A percentile compares a stretch with the other conserved stretches of the same genome.
Conservation (phyloP, 2,888 invertebrate species). For the Xestia xanthographa region DNA sequence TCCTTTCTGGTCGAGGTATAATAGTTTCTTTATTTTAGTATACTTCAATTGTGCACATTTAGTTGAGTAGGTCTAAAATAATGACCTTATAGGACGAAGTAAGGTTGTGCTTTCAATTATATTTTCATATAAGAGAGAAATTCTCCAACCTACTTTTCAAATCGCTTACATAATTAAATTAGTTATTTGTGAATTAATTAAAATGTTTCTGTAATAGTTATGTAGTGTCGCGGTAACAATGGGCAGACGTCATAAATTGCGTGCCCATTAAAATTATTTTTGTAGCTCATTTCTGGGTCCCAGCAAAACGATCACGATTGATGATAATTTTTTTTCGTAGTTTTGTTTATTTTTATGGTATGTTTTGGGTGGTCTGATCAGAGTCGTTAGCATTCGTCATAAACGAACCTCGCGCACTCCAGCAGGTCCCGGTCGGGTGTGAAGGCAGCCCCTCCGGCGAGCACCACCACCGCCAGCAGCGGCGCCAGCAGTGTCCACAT, state of each 20-base stretch:
- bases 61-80: slow-evolving; percentile 3
- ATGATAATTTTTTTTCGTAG: slow-evolving; percentile 42
- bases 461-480: slow-evolving; percentile 81
- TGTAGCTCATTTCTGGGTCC: slow-evolving; percentile 83
- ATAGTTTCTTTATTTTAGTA: neutral
- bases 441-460: slow-evolving; percentile 83
- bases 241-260: slow-evolving; percentile 72
- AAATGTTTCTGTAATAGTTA: slow-evolving; percentile 36
- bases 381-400: slow-evolving; percentile 27
- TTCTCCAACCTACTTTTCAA: slow-evolving; percentile 12
- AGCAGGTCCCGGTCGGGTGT: slow-evolving; percentile 85
- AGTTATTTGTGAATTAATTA: slow-evolving; percentile 50
- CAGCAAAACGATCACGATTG: slow-evolving; percentile 68
- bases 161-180: slow-evolving; percentile 48
- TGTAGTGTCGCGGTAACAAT: slow-evolving; percentile 52
- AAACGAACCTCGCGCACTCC: slow-evolving; percentile 88
- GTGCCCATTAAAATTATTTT: slow-evolving; percentile 87
- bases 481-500: slow-evolving; percentile 85
- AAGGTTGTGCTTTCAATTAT: neutral
- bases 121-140: slow-evolving; percentile 20
- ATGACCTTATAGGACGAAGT: neutral
- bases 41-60: neutral
- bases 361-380: slow-evolving; percentile 13
- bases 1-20: neutral
- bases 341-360: slow-evolving; percentile 40